A percentile compares a stretch with the other conserved stretches of the same genome.
phyloP scores from a whole-genome alignment of 2,888 invertebrate genomes.

The Drosophila parthenogenetica region DNA sequence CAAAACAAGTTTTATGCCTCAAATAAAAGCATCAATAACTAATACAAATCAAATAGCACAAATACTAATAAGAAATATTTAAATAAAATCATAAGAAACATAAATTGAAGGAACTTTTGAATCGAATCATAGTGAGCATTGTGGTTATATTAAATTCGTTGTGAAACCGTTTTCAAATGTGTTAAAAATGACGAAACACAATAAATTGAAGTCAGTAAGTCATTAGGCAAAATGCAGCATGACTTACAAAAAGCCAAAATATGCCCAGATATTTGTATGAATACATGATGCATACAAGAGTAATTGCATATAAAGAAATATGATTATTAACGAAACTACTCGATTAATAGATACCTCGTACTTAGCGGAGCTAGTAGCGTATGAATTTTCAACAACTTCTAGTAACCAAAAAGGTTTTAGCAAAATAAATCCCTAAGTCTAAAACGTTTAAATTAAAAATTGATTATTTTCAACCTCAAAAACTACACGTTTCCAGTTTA shows the following conservation, averaged over 20 bases:
- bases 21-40: conserved; percentile 3
- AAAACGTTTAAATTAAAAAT: too few relatives aligned
- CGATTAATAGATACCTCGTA: conserved; percentile 8
- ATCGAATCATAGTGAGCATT: conserved; percentile 21
- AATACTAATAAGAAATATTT: neutral
- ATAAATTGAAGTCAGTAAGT: conserved; percentile 62
- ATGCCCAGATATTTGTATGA: conserved; percentile 13
- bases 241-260: conserved; percentile 55
- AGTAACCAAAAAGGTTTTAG: too few relatives aligned
- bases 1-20: conserved; percentile 51
- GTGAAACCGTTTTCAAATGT: conserved; percentile 40
- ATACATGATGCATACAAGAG: conserved; percentile 23
- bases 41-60: conserved; percentile 6
- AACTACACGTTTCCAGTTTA: too few relatives aligned
- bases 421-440: too few relatives aligned
- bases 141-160: conserved; percentile 24
- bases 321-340: conserved; percentile 15
- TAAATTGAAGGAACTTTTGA: conserved; percentile 29
- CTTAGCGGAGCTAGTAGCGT: neutral
- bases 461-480: too few relatives aligned
- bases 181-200: conserved; percentile 31
- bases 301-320: conserved; percentile 61
- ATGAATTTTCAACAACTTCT: neutral
- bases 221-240: conserved; percentile 77
- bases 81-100: conserved; percentile 24